Evolutionary conservation across 2,113 vertebrate species (phyloP).

Genomic region (Chascanopsetta lugubris): DNA sequence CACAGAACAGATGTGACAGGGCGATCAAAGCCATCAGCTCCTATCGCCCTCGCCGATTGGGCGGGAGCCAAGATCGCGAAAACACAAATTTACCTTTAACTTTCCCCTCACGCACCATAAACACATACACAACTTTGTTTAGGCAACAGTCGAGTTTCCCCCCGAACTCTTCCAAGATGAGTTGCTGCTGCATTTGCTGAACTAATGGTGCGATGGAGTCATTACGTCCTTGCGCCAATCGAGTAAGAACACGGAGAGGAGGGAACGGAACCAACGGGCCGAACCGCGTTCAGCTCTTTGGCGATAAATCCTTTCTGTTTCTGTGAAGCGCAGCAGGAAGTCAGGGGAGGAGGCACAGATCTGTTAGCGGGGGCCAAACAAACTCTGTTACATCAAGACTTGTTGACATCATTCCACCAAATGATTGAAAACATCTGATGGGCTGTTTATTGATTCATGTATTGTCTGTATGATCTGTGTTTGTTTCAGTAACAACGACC

Average conservation of each 20-base stretch:
- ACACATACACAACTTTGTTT: slow-evolving; percentile 55
- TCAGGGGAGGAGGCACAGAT: slow-evolving; percentile 28
- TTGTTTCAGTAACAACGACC: too few species aligned
- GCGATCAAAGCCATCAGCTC: slow-evolving; percentile 58
- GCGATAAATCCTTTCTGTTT: slow-evolving; percentile 55
- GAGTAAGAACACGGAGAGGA: slow-evolving; percentile 52
- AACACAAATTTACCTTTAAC: slow-evolving; percentile 70
- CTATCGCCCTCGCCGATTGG: slow-evolving; percentile 33
- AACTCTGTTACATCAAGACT: too few species aligned
- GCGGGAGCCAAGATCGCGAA: slow-evolving; percentile 53
- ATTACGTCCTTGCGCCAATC: slow-evolving; percentile 54
- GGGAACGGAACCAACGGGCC: slow-evolving; percentile 56
- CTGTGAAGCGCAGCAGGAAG: slow-evolving; percentile 63
- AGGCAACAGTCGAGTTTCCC: too few species aligned
- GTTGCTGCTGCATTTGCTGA: slow-evolving; percentile 21
- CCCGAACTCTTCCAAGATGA: slow-evolving; percentile 24
- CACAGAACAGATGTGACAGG: slow-evolving; percentile 79
- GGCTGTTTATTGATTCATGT: too few species aligned
- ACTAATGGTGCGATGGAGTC: slow-evolving; percentile 35
- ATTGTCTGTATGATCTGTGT: too few species aligned
- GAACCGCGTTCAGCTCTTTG: slow-evolving; percentile 53
- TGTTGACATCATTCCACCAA: too few species aligned
- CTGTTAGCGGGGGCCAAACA: too few species aligned
- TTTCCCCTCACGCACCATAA: slow-evolving; percentile 55
- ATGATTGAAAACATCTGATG: too few species aligned